These are phyloP conservation scores for Prenolepis imparis DNA, from an alignment of 2,888 invertebrate genomes.

Conservation along the genomic window DNA sequence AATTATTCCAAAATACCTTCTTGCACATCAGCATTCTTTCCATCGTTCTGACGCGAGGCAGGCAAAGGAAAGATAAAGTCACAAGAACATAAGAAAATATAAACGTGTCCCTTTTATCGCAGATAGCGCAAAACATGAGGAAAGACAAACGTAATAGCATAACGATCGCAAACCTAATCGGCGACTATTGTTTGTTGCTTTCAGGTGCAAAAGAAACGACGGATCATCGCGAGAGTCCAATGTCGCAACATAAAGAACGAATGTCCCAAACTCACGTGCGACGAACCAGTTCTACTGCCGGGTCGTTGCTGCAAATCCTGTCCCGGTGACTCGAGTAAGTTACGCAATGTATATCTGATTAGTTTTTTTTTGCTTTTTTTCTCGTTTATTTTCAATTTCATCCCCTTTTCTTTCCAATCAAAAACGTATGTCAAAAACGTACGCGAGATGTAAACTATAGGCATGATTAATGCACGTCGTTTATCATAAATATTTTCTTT, in stretches of 20 bases:
- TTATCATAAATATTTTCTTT: neutral
- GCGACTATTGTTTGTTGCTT: slow-evolving; percentile 31
- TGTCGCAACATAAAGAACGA: slow-evolving; percentile 97
- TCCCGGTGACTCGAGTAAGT: slow-evolving; percentile 93
- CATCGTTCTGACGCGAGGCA: neutral
- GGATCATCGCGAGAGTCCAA: slow-evolving; percentile 95
- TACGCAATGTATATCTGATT: slow-evolving; percentile 10
- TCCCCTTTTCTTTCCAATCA: neutral
- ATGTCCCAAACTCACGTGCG: slow-evolving; percentile 95
- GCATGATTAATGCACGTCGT: neutral
- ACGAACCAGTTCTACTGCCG: slow-evolving; percentile 93
- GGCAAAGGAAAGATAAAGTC: neutral
- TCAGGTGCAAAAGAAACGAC: slow-evolving; percentile 95
- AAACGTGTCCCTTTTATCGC: neutral
- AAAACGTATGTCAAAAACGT: neutral
- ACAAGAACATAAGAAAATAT: neutral
- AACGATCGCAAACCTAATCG: neutral
- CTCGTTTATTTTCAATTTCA: neutral
- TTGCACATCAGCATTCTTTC: neutral
- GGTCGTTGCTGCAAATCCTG: slow-evolving; percentile 97
- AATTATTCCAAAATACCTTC: neutral
- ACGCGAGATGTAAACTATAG: neutral
- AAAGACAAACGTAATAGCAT: neutral
- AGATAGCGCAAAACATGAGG: too few species aligned
- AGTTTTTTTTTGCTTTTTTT: neutral